Percentiles rank a stretch among this genome's conserved stretches.
Conservation (phyloP, 2,113 vertebrate genomes). For the Myrmecophaga tridactyla region DNA sequence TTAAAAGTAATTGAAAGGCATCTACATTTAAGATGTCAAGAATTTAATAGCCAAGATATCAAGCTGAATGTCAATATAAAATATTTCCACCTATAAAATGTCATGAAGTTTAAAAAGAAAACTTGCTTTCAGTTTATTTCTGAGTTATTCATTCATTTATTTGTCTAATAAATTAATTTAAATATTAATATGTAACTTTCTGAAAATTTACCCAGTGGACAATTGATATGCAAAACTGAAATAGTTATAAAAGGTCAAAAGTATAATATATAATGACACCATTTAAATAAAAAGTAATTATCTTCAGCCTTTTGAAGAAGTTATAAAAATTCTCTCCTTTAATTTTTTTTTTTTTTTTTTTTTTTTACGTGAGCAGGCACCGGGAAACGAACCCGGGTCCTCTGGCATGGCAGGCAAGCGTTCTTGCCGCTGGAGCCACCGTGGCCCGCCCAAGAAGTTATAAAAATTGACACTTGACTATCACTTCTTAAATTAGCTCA, state of each 20-base stretch:
- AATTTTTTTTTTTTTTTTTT: too few species aligned
- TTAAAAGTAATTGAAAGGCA: neutral
- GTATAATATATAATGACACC: neutral
- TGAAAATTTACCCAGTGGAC: neutral
- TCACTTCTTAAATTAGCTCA: slow-evolving; percentile 47
- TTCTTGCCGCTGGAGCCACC: too few species aligned
- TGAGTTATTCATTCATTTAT: neutral
- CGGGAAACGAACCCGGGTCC: too few species aligned
- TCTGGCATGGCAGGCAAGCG: too few species aligned
- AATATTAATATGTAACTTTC: slow-evolving; percentile 4
- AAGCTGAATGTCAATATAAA: slow-evolving; percentile 2
- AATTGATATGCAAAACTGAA: slow-evolving; percentile 30
- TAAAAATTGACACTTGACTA: slow-evolving; percentile 16
- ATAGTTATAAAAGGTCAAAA: slow-evolving; percentile 21
- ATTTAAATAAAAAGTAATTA: neutral
- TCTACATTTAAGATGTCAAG: neutral
- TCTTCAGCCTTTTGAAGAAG: slow-evolving; percentile 24
- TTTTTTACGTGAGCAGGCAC: too few species aligned
- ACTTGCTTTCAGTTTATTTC: slow-evolving; percentile 35
- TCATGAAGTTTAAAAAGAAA: neutral
- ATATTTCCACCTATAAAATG: neutral
- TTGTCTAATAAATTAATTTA: neutral
- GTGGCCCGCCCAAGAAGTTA: too few species aligned
- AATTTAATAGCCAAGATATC: neutral
- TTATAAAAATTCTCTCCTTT: slow-evolving; percentile 6